These are phyloP conservation scores for Indicator maculatus DNA, from an alignment of 2,113 vertebrate genomes.

Conservation along the genomic window DNA sequence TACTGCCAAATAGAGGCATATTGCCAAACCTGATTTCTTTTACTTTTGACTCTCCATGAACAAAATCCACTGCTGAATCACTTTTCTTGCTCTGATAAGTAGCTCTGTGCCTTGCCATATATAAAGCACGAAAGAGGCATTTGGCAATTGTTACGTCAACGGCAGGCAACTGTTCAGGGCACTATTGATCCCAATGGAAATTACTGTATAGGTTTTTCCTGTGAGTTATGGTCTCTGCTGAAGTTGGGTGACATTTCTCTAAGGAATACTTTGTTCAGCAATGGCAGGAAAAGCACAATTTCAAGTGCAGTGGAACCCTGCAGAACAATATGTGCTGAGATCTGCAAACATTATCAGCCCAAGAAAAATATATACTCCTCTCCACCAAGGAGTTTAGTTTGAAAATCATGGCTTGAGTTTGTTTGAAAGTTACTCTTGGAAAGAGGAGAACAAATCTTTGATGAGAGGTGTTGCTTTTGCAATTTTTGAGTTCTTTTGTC, in stretches of 20 bases:
- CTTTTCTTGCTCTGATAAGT: not conserved
- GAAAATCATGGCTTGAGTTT: not conserved
- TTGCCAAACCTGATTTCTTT: not conserved
- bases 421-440: not conserved
- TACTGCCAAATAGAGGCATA: not conserved
- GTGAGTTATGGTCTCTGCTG: conserved; percentile 31
- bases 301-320: not conserved
- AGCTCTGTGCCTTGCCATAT: not conserved
- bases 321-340: conserved; percentile 3
- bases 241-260: conserved; percentile 50
- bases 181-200: conserved; percentile 53
- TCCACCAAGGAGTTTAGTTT: not conserved
- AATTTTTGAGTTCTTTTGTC: not conserved
- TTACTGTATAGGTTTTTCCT: not conserved
- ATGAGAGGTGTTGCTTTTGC: not conserved
- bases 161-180: conserved; percentile 1
- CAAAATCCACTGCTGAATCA: not conserved
- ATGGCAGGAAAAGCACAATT: not conserved
- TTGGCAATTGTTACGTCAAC: not conserved
- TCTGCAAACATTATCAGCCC: not conserved
- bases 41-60: not conserved
- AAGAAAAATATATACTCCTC: not conserved
- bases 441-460: not conserved
- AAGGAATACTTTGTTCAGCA: conserved; percentile 23
- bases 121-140: not conserved